Evolutionary conservation across 2,797 vertebrate genomes (phyloP).

Genomic region (Alectoris magna): DNA sequence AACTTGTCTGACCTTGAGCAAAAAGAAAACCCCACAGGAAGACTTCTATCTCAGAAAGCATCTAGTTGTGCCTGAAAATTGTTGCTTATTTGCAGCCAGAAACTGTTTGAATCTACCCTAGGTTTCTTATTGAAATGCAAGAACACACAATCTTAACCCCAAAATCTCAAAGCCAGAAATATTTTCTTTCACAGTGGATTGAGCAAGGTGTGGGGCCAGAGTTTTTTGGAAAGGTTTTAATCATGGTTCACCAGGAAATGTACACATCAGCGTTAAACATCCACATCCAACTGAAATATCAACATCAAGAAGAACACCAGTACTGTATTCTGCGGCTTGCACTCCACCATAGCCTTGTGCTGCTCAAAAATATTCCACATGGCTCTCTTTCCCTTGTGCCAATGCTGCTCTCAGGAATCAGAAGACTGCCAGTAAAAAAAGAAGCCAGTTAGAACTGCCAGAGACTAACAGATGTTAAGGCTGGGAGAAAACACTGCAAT

Average conservation of each 20-base stretch:
- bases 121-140: not conserved
- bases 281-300: not conserved
- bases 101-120: not conserved
- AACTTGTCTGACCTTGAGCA: constrained; percentile 64
- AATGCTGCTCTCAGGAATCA: not conserved
- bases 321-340: not conserved
- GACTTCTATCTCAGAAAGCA: constrained; percentile 2
- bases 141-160: not conserved
- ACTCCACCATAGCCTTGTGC: not conserved
- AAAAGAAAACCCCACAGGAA: constrained; percentile 4
- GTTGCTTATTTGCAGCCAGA: not conserved
- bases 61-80: not conserved
- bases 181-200: not conserved
- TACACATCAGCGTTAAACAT: not conserved
- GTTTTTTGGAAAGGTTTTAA: not conserved
- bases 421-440: not conserved
- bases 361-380: not conserved
- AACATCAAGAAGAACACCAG: not conserved
- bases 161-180: not conserved
- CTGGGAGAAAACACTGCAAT: not conserved
- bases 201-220: not conserved
- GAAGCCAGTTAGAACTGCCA: not conserved
- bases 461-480: not conserved
- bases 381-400: not conserved
- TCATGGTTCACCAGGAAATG: not conserved